Conservation (phyloP, 2,113 vertebrate species). For the Melozone crissalis region DNA sequence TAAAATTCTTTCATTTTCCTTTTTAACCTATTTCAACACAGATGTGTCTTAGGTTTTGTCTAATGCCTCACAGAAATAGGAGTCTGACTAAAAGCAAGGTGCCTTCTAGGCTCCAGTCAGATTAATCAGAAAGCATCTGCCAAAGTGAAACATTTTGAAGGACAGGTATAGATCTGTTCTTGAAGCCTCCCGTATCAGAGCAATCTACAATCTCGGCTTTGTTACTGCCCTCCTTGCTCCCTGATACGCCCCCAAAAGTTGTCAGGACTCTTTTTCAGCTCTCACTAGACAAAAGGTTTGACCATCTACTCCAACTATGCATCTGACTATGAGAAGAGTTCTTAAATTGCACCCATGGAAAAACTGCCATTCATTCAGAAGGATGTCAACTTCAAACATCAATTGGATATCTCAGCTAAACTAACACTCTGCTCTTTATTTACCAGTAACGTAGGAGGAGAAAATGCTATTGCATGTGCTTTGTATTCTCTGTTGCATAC, state of each 20-base stretch:
- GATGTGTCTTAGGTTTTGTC: not conserved
- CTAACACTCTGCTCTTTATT: not conserved
- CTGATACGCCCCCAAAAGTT: not conserved
- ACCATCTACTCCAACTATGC: not conserved
- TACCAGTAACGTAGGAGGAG: not conserved
- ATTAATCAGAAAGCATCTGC: not conserved
- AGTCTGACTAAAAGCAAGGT: not conserved
- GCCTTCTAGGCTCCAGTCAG: not conserved
- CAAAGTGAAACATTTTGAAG: not conserved
- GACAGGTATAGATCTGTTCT: not conserved
- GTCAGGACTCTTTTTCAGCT: not conserved
- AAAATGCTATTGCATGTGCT: not conserved
- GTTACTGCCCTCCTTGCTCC: not conserved
- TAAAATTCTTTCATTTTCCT: not conserved
- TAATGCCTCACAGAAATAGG: not conserved
- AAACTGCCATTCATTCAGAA: not conserved
- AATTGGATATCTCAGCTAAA: not conserved
- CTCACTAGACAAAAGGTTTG: not conserved
- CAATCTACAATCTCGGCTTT: not conserved
- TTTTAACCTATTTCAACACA: not conserved
- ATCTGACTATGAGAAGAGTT: not conserved
- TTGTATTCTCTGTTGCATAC: not conserved
- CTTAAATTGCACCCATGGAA: not conserved
- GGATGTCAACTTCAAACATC: not conserved
- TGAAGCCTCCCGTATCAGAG: not conserved